A percentile compares a stretch with the other conserved stretches of the same genome.
Evolutionary conservation across 2,797 vertebrate genomes (phyloP).

Genomic region (Lutjanus argentimaculatus): DNA sequence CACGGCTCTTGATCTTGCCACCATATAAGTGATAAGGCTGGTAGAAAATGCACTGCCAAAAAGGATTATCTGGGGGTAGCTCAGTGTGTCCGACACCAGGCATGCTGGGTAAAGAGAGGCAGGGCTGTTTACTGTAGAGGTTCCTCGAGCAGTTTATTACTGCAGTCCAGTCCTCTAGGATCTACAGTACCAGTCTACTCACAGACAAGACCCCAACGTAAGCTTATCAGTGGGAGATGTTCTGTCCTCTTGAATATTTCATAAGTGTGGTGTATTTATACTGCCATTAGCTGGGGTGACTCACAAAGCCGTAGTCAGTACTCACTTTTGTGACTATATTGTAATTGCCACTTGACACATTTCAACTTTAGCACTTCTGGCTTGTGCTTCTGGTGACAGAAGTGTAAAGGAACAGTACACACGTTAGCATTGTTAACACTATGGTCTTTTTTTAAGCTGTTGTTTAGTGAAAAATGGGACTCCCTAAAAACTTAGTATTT

Average conservation of each 20-base stretch:
- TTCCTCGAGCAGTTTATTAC: constrained; percentile 54
- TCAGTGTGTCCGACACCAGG: constrained; percentile 74
- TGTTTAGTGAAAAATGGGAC: not conserved
- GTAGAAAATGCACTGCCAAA: constrained; percentile 78
- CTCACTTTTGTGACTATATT: constrained; percentile 41
- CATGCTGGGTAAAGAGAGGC: constrained; percentile 74
- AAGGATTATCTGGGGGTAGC: constrained; percentile 82
- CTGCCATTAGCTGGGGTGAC: constrained; percentile 62
- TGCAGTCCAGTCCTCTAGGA: constrained; percentile 39
- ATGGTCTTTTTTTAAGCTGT: constrained; percentile 12
- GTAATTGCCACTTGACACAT: constrained; percentile 62
- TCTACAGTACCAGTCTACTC: constrained; percentile 39
- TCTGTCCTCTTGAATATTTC: constrained; percentile 65
- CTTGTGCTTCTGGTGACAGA: constrained; percentile 11
- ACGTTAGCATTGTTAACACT: constrained; percentile 19
- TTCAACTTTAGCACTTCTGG: constrained; percentile 47
- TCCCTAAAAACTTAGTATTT: too few species aligned
- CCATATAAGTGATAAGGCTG: constrained; percentile 80
- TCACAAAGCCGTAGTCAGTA: constrained; percentile 53
- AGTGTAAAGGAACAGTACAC: constrained; percentile 12
- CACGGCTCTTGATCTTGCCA: constrained; percentile 74
- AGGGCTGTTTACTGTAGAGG: constrained; percentile 61
- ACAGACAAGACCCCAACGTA: constrained; percentile 22
- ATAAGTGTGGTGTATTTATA: constrained; percentile 63
- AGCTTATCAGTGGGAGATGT: constrained; percentile 57